Base-by-base conservation (phyloP, 2,113 vertebrate genomes). In the Hyaena hyaena region DNA sequence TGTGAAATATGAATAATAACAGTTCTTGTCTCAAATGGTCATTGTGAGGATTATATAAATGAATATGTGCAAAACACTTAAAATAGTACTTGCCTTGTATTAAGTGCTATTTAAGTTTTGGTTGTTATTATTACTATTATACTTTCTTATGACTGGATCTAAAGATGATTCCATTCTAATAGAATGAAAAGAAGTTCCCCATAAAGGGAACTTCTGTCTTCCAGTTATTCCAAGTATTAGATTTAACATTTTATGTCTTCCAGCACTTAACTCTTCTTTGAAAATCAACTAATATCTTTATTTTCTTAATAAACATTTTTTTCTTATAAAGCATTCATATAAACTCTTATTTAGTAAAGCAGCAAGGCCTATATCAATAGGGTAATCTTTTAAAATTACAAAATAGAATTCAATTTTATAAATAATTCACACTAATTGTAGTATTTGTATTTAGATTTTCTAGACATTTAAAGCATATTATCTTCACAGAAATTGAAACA, bases 361-460 rank as follows among this genome's bases (percentile, higher is more conserved):
- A 71, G 17, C 16, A 8, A 68, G 14, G 24, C 23, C 65, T 81
- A 48, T 74, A 28, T 39, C 24, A 31, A 31, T 86, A 91, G 48
- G 10, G 16, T 79, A 91, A 81, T 91, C 26, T 79, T 69, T 93
- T 71, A 86, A 92, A 58, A 79, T 88, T 63, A 93, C 4, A 93
- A 96, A 95, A 58, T 80, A 10, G 11, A 92, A 95, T 50, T n/a
- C 7, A 81, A 6, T 81, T 88, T 81, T 39, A 88, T 91, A 93
- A 95, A 63, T 83, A 88, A 90, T 26, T 77, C 81, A 73, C 19
- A 88, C 4, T 80, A 35, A 88, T 58, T 91, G 7, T 31, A 5
- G 84, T 63, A 88, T 92, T 88, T 97, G 2, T 50, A 87, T 63
- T 88, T 80, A 83, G 35, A 58, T 65, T 90, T 93, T 82, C 65